Evolutionary conservation across 2,113 vertebrate genomes (phyloP).

Genomic region (Neoarius graeffei): DNA sequence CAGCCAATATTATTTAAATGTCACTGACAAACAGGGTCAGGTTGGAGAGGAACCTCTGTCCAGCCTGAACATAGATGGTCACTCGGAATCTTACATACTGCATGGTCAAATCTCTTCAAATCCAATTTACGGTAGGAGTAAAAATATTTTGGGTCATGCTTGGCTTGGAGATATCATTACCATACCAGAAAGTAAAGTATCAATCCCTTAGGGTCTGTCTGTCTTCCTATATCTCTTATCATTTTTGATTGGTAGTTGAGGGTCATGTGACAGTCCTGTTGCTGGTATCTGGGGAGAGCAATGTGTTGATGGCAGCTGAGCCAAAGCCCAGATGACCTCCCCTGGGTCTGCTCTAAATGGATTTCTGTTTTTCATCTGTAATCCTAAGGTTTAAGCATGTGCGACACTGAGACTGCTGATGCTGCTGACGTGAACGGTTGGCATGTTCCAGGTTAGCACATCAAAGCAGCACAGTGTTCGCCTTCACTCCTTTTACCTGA

Average conservation of each 20-base stretch:
- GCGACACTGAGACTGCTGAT: constrained; percentile 26
- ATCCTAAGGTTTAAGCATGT: constrained; percentile 44
- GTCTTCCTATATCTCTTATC: neutral
- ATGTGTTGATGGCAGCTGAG: constrained; percentile 41
- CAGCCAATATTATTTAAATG: no score
- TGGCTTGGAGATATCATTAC: constrained; percentile 12
- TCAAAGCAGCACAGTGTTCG: constrained; percentile 39
- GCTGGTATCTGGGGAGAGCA: constrained; percentile 53
- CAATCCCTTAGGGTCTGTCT: constrained; percentile 23
- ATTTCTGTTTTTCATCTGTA: constrained; percentile 53
- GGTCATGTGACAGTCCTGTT: constrained; percentile 43
- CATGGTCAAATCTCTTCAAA: constrained; percentile 24
- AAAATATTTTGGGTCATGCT: constrained; percentile 9
- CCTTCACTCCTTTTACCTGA: constrained; percentile 12
- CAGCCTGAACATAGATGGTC: constrained; percentile 1
- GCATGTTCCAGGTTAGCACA: constrained; percentile 33
- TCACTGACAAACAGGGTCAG: constrained; percentile 35
- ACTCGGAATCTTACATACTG: constrained; percentile 9
- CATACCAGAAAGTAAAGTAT: neutral
- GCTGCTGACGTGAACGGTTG: neutral
- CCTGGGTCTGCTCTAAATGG: constrained; percentile 39
- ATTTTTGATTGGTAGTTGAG: constrained; percentile 42
- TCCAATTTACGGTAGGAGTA: constrained; percentile 4
- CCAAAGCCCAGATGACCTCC: constrained; percentile 51
- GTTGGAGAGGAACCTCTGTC: constrained; percentile 21